Conservation (phyloP, 2,888 invertebrate genomes). For the Phengaris arion region DNA sequence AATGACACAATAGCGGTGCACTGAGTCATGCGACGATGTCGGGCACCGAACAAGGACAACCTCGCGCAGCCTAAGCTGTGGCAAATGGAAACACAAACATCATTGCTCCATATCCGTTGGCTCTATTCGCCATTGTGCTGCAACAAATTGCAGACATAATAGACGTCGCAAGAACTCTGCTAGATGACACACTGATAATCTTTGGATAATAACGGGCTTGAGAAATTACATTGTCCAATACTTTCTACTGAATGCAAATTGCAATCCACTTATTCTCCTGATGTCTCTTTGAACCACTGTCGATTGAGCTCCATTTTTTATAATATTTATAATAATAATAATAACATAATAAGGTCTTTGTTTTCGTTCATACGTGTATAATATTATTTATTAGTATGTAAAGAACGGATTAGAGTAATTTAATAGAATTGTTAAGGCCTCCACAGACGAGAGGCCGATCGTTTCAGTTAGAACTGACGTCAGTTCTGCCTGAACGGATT, state of each 20-base stretch:
- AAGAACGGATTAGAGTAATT: neutral
- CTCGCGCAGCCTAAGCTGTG: slow-evolving; percentile 56
- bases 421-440: neutral
- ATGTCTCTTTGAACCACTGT: neutral
- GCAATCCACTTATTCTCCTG: slow-evolving; percentile 19
- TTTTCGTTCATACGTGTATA: neutral
- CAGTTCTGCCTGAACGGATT: too few species aligned
- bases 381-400: too few species aligned
- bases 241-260: slow-evolving; percentile 23
- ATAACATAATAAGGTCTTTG: neutral
- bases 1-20: slow-evolving; percentile 59
- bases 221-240: slow-evolving; percentile 35
- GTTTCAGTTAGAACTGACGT: too few species aligned
- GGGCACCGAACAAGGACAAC: slow-evolving; percentile 70
- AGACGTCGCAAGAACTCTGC: slow-evolving; percentile 66
- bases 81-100: slow-evolving; percentile 73
- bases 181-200: slow-evolving; percentile 68
- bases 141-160: slow-evolving; percentile 72
- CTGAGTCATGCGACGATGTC: slow-evolving; percentile 60
- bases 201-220: slow-evolving; percentile 53
- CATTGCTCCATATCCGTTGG: slow-evolving; percentile 74
- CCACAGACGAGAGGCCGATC: too few species aligned
- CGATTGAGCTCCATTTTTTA: neutral
- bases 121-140: slow-evolving; percentile 72
- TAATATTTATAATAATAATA: too few species aligned